Conservation (phyloP, 2,113 vertebrate species). For the Nicator chloris region DNA sequence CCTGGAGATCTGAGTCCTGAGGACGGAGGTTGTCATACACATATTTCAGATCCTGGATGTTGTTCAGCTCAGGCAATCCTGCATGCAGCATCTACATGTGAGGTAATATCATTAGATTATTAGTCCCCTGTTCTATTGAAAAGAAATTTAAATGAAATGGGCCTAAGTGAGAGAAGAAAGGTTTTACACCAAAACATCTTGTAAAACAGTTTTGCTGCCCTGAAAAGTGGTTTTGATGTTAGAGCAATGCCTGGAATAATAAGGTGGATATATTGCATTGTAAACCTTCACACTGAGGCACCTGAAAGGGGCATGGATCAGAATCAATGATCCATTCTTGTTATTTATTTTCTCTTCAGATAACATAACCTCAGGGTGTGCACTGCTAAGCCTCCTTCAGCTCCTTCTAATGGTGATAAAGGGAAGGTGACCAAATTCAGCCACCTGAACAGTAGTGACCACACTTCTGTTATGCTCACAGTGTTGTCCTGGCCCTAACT, state of each 20-base stretch:
- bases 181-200: not conserved
- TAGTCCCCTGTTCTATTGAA: not conserved
- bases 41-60: constrained; percentile 80
- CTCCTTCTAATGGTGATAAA: not conserved
- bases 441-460: not conserved
- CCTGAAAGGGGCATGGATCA: not conserved
- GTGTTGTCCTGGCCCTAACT: not conserved
- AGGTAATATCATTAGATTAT: not conserved
- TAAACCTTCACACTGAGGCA: not conserved
- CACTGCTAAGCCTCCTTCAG: not conserved
- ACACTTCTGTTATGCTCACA: not conserved
- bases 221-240: not conserved
- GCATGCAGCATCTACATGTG: constrained; percentile 81
- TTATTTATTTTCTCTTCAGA: not conserved
- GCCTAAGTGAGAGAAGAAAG: not conserved
- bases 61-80: constrained; percentile 82
- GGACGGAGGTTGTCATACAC: constrained; percentile 84
- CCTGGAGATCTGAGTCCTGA: constrained; percentile 83
- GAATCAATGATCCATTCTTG: not conserved
- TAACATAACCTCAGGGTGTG: not conserved
- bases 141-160: not conserved
- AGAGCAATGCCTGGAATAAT: not conserved
- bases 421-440: not conserved
- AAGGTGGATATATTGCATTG: not conserved
- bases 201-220: not conserved